phyloP scores from a whole-genome alignment of 2,113 vertebrate species.

The Myrmecobius fasciatus region DNA sequence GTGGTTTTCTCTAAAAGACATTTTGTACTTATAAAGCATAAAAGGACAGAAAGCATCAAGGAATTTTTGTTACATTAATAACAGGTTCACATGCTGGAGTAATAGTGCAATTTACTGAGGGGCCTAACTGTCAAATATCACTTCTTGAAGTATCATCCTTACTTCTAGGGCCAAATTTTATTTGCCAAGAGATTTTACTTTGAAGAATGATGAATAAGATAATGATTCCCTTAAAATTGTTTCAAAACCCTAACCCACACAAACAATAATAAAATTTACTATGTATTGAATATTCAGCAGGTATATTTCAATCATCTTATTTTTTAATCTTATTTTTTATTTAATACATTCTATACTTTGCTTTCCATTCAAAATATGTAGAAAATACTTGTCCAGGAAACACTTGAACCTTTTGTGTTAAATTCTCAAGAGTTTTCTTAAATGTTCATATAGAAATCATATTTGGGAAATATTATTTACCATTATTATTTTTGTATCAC shows the following conservation, averaged over 20 bases:
- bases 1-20: conserved; percentile 42
- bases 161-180: conserved; percentile 48
- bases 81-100: background rate
- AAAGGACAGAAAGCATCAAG: conserved; percentile 7
- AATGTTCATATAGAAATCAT: background rate
- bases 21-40: conserved; percentile 43
- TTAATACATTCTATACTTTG: background rate
- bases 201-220: background rate
- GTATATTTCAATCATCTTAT: conserved; percentile 26
- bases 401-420: background rate
- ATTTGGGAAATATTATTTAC: background rate
- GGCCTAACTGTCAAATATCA: conserved; percentile 8
- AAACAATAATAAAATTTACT: background rate
- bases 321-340: background rate
- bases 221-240: conserved; percentile 29
- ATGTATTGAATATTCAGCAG: conserved; percentile 12
- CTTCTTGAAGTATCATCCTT: conserved; percentile 7
- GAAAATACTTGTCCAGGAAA: background rate
- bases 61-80: background rate
- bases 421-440: background rate
- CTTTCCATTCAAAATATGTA: background rate
- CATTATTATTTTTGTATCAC: background rate
- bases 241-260: conserved; percentile 27
- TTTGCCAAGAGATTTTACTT: conserved; percentile 9
- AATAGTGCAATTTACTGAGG: background rate